phyloP scores from a whole-genome alignment of 2,888 invertebrate species.

The Xestia sexstrigata region DNA sequence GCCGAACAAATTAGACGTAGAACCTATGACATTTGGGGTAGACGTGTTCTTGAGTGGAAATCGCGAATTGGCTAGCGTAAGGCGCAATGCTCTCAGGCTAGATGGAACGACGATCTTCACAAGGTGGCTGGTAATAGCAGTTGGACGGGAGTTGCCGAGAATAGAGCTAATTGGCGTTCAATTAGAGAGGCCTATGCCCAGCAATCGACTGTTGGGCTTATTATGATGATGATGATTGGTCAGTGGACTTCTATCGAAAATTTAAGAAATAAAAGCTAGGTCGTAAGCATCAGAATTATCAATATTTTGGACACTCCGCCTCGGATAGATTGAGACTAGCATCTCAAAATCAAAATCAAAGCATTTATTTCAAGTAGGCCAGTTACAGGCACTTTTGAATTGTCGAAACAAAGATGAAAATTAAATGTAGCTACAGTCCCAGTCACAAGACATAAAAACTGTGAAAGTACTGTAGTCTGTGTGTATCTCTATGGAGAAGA shows the following conservation, averaged over 20 bases:
- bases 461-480: too few relatives aligned
- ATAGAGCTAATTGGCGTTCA: background rate
- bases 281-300: background rate
- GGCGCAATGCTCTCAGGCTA: background rate
- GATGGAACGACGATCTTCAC: background rate
- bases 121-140: background rate
- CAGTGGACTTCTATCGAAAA: background rate
- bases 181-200: background rate
- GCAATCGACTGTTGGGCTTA: background rate
- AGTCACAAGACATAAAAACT: too few relatives aligned
- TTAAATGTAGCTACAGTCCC: too few relatives aligned
- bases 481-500: too few relatives aligned
- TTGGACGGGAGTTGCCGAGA: background rate
- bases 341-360: too few relatives aligned
- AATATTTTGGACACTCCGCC: background rate
- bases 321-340: background rate
- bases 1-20: too few relatives aligned
- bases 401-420: too few relatives aligned
- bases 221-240: background rate
- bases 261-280: background rate
- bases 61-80: too few relatives aligned
- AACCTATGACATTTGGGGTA: too few relatives aligned
- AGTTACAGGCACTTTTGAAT: too few relatives aligned
- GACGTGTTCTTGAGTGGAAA: too few relatives aligned
- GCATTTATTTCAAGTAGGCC: too few relatives aligned